phyloP scores from a whole-genome alignment of 2,113 vertebrate species.

The Cryptotis parvus region DNA sequence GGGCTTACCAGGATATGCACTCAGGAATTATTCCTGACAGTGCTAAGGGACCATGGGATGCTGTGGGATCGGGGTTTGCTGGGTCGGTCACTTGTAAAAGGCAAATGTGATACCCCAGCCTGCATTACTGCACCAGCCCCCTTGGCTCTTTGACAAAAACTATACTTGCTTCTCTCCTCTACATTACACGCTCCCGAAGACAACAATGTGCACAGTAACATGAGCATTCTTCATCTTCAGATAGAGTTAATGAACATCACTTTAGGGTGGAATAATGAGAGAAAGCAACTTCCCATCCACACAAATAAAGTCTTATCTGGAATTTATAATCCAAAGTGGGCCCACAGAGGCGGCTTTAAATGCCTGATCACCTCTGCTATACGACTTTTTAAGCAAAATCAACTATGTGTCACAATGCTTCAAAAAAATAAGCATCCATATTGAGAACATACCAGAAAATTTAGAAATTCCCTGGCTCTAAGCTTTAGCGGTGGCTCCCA shows the following conservation, averaged over 20 bases:
- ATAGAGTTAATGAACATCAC: neutral
- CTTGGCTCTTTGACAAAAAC: constrained; percentile 27
- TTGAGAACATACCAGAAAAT: neutral
- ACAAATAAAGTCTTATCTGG: neutral
- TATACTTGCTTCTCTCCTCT: neutral
- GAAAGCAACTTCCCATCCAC: neutral
- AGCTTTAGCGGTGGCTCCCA: neutral
- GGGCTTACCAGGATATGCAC: too few relatives aligned
- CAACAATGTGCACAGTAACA: neutral
- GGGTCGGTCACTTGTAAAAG: too few relatives aligned
- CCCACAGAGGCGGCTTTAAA: neutral
- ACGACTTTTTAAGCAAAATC: neutral
- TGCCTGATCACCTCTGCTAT: neutral
- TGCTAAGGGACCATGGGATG: too few relatives aligned
- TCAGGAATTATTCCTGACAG: too few relatives aligned
- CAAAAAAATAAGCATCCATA: constrained; percentile 31
- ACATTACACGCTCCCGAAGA: constrained; percentile 20
- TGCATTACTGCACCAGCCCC: too few relatives aligned
- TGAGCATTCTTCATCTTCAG: neutral
- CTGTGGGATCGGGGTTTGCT: too few relatives aligned
- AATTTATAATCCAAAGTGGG: neutral
- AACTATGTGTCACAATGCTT: neutral
- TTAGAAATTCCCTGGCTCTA: neutral
- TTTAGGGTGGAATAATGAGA: neutral
- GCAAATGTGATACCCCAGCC: too few relatives aligned